These are phyloP conservation scores for Laterallus jamaicensis DNA, from an alignment of 2,113 vertebrate genomes.

Conservation along the genomic window DNA sequence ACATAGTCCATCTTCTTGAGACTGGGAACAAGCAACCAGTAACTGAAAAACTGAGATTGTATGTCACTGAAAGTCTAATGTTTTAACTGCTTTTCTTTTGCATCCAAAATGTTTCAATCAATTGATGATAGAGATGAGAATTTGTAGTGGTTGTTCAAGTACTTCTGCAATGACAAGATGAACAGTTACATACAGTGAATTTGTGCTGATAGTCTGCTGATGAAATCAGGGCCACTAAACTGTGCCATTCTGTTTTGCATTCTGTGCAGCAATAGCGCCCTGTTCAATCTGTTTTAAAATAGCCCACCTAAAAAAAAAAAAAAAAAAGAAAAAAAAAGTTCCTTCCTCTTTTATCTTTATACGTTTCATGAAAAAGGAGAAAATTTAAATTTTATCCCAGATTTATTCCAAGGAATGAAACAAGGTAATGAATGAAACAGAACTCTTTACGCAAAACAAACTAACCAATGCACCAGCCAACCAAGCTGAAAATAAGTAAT, in stretches of 20 bases:
- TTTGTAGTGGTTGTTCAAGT: neutral
- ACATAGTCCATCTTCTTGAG: neutral
- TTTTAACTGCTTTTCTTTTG: neutral
- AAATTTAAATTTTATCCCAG: neutral
- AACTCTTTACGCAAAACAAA: neutral
- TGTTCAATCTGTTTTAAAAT: neutral
- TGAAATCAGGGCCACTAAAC: neutral
- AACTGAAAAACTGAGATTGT: neutral
- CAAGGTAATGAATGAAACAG: neutral
- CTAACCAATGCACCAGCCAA: neutral
- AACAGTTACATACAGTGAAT: neutral
- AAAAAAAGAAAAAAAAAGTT: neutral
- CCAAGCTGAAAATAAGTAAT: neutral
- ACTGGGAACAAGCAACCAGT: neutral
- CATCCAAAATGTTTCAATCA: neutral
- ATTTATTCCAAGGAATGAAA: neutral
- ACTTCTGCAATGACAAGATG: neutral
- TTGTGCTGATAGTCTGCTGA: neutral
- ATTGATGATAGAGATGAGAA: neutral
- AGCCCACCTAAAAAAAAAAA: neutral
- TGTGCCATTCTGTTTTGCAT: neutral
- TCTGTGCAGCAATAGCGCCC: neutral
- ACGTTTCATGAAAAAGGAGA: neutral
- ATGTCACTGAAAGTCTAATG: neutral
- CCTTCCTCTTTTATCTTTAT: neutral